Base-by-base conservation (phyloP, 1,140 invertebrate genomes). In the Drosophila mayri region DNA sequence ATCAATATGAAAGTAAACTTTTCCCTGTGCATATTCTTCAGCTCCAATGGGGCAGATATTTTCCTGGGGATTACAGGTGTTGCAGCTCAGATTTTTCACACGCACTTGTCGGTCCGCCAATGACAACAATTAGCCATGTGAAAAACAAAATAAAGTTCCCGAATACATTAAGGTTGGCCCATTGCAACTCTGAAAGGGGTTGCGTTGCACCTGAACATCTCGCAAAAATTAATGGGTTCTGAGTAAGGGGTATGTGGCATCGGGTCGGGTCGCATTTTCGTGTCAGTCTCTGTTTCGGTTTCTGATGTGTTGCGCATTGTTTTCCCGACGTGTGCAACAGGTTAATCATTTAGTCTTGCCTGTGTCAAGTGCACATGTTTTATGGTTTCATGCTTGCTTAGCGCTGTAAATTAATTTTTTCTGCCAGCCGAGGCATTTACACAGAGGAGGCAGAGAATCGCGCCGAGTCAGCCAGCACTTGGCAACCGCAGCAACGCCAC, bases 291-390 rank as follows among this genome's bases (percentile, higher is more conserved):
- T 25, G 52, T 54, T 54, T 54, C 35, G 52, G 52, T 70, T 47
- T 30, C 37, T 65, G 44, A 40, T 58, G 47, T 16, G 52, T 50
- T 44, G 57, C 40, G 35, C 55, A 46, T 58, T 62, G 40, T 65
- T 49, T 71, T 10, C 40, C 49, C 14, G 55, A 35, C 28, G 63
- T 40, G 64, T 77, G 67, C 78, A 70, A 62, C 64, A 75, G 78
- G 82, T 78, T 81, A 85, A 86, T 86, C 74, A 86, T 64, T 85
- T 81, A 50, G 77, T 65, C 54, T 32, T 76, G 78, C 73, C 62
- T 76, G 55, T 54, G 66, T 59, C 59, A 57, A 80, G 57, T 79
- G 77, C 77, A 80, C 44, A 80, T 75, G 55, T 76, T 81, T 76
- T 76, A 81, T 70, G 79, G 59, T 77, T 76, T 77, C 47, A 71